phyloP scores from a whole-genome alignment of 92 coral and sea anemone species.

The Actinernus sp. region DNA sequence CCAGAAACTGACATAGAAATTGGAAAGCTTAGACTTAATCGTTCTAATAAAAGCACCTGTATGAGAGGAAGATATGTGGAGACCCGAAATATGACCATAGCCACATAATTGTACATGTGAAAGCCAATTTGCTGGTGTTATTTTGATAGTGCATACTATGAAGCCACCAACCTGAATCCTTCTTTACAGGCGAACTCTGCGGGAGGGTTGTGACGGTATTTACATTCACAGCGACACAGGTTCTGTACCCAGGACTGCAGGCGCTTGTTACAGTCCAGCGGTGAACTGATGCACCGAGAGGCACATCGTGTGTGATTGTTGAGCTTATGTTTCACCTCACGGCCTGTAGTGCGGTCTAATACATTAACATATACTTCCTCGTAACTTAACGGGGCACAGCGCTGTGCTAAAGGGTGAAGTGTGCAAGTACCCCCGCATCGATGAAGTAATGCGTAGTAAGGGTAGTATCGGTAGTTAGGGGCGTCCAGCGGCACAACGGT shows the following conservation, averaged over 20 bases:
- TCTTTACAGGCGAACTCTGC: conserved; percentile 36
- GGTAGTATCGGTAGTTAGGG: conserved; percentile 66
- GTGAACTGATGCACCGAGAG: conserved; percentile 20
- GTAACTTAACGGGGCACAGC: conserved; percentile 20
- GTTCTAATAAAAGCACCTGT: no score
- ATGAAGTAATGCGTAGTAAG: conserved; percentile 68
- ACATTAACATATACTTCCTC: conserved; percentile 40
- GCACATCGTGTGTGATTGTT: conserved; percentile 71
- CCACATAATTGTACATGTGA: no score
- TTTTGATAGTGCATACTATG: neutral
- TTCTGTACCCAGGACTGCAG: conserved; percentile 32
- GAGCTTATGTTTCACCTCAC: neutral
- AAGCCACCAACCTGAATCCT: conserved; percentile 50
- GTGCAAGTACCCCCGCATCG: conserved; percentile 68
- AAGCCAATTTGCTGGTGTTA: no score
- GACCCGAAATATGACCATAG: no score
- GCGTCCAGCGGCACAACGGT: conserved; percentile 53
- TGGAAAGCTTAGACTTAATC: no score
- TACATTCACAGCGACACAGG: conserved; percentile 55
- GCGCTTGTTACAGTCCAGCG: conserved; percentile 25
- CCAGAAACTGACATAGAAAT: no score
- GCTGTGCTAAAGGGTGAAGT: conserved; percentile 14
- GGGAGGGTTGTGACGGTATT: conserved; percentile 55
- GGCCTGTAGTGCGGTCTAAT: neutral
- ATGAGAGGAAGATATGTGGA: no score